Evolutionary conservation across 2,113 vertebrate species (phyloP), one percentile per base, ranked within the genome.

Genomic region (Periophthalmus modestus): DNA sequence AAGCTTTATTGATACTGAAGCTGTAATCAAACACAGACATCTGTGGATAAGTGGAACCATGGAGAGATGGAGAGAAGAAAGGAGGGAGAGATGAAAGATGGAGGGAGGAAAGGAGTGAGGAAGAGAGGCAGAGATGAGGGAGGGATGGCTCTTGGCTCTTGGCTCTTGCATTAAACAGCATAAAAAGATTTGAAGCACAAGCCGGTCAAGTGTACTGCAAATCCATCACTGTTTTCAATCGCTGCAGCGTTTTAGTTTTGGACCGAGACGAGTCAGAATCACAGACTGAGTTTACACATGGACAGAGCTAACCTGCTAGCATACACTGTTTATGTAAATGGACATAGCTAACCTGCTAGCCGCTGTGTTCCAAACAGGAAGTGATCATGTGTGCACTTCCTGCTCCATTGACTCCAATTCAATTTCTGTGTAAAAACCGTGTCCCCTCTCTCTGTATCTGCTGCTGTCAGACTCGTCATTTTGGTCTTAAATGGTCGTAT

Each of bases 21-120:
- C 66, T 33, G 19, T 92, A 91, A 93, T 93, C 81, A 89, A 85
- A 86, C 72, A 71, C 92, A 91, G 89, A 75, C 79, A 75, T 82
- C 74, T 74, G 36, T 75, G 66, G 62, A 66, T 88, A 86, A 88
- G 57, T 81, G 72, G 74, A 89, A 87, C 74, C 88, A 87, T 78
- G 54, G 71, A 67, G 36, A 39, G 9, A 39, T 16, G 52, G 55
- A 47, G 52, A 28, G 28, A 28, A 2, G 21, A 46, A 43, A 9
- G 10, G 7, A 43, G 7, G 3, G 28, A 36, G 24, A 24, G 65
- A 19, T n/a, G 71, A 67, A 5, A 39, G 9, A 39, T 16, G 52
- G 55, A 47, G 52, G 3, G 28, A 28, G 1, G 21, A 46, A 43
- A 9, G 10, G 7, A 43, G 7, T 2, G 28, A 36, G 24, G 24